Evolutionary conservation across 2,888 invertebrate species (phyloP), one percentile per base, ranked within the genome.

Genomic region (Drosophila antonietae): DNA sequence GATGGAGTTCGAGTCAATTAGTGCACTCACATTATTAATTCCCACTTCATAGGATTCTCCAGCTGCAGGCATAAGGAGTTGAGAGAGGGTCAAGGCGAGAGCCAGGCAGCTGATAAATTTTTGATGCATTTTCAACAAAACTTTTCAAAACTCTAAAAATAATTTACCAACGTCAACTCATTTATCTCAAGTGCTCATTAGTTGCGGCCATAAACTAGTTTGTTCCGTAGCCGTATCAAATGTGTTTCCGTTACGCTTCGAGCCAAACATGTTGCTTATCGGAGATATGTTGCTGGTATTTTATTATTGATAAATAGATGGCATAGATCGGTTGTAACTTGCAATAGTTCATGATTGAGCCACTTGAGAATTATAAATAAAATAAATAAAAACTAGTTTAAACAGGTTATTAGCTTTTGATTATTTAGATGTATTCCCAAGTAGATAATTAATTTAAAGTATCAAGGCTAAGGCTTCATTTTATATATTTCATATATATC

Each of bases 1-100:
- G 92, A 99, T 93, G 93, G 99, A 98, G 94, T 97, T 96, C 64
- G 63, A 53, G 0, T 47, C 3, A 7, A 68, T 3, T 15, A 86
- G 18, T 2, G 20, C 5, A 1, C 47, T 3, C 7, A 73, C 1
- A 51, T 80, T 83, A 0, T 53, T 15, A 0, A 6, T 2, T 7
- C 65, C 51, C 8, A 83, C 58, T 0, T 31, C 15, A 8, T 69
- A 5, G 8, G 72, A 51, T 23, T 62, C 58, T 8, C 51, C 61
- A 49, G 41, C 35, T 39, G 41, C 18, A 4, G 3, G 23, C 2
- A 7, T 14, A 0, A 44, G 10, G 2, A 53, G 23, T 5, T 59
- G 51, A 3, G 20, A 15, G 15, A 64, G 5, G 12, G 23, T 20
- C 14, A 62, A 0, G 52, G 47, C 7, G 0, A 80, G 20, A 3